Evolutionary conservation across 2,113 vertebrate species (phyloP).

Genomic region (Shinisaurus crocodilurus): DNA sequence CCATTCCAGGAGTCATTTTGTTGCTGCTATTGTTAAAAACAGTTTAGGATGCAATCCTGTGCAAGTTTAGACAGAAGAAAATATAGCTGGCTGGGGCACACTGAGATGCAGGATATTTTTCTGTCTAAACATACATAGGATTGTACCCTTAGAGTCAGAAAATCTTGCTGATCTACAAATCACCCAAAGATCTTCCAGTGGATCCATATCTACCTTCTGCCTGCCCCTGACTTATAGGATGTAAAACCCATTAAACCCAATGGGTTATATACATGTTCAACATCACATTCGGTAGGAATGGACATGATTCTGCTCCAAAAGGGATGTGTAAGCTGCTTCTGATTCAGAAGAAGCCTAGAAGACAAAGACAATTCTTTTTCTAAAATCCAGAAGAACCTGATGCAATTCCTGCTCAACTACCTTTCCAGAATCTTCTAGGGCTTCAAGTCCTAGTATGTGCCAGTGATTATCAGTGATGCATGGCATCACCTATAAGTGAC

Average conservation of each 20-base stretch:
- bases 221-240: background rate
- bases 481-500: no score
- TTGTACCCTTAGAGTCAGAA: background rate
- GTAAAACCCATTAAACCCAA: background rate
- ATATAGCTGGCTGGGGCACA: no score
- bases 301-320: background rate
- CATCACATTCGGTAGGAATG: background rate
- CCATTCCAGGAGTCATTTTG: background rate
- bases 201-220: background rate
- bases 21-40: background rate
- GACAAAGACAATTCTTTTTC: background rate
- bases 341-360: background rate
- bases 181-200: background rate
- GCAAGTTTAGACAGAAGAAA: no score
- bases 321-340: background rate
- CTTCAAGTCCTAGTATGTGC: background rate
- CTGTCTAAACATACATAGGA: no score
- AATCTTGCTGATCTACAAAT: background rate
- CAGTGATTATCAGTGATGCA: no score
- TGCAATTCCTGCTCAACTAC: background rate
- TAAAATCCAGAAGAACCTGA: background rate
- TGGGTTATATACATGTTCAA: background rate
- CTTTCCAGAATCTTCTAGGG: background rate
- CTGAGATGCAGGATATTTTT: no score
- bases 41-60: background rate